phyloP scores from a whole-genome alignment of 2,888 invertebrate species.

The Hoplodrina ambigua region DNA sequence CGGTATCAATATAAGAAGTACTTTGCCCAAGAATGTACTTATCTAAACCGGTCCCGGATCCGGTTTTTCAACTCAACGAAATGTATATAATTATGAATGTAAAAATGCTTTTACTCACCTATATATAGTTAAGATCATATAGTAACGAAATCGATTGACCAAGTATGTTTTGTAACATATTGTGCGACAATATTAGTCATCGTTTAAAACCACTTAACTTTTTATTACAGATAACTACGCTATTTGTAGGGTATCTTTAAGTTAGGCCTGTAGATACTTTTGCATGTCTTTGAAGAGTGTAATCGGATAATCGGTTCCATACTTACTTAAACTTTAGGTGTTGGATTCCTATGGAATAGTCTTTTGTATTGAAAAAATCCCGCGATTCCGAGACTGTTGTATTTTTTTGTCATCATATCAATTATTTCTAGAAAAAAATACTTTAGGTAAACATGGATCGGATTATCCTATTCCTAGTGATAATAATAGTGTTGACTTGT shows the following conservation, averaged over 20 bases:
- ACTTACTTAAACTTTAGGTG: too few species aligned
- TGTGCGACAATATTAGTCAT: slow-evolving; percentile 30
- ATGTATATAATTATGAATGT: slow-evolving; percentile 23
- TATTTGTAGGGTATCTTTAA: not conserved
- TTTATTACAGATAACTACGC: slow-evolving; percentile 1
- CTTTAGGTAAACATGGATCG: too few species aligned
- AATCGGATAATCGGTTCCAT: not conserved
- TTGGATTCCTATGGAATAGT: too few species aligned
- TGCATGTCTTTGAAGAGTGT: slow-evolving; percentile 1
- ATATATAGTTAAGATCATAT: slow-evolving; percentile 10
- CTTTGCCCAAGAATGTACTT: slow-evolving; percentile 40
- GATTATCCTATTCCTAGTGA: not conserved
- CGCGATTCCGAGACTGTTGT: too few species aligned
- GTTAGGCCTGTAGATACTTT: not conserved
- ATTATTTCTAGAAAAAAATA: too few species aligned
- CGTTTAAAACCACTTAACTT: slow-evolving; percentile 21
- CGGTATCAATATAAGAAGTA: slow-evolving; percentile 48
- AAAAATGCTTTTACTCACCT: slow-evolving; percentile 24
- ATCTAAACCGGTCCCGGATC: slow-evolving; percentile 36
- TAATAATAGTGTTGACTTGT: slow-evolving; percentile 15
- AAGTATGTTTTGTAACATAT: slow-evolving; percentile 52
- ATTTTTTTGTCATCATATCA: too few species aligned
- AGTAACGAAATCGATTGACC: slow-evolving; percentile 50
- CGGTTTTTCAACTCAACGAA: slow-evolving; percentile 42
- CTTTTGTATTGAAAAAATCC: too few species aligned